phyloP scores from a whole-genome alignment of 1,140 invertebrate species.

The Drosophila truncata region DNA sequence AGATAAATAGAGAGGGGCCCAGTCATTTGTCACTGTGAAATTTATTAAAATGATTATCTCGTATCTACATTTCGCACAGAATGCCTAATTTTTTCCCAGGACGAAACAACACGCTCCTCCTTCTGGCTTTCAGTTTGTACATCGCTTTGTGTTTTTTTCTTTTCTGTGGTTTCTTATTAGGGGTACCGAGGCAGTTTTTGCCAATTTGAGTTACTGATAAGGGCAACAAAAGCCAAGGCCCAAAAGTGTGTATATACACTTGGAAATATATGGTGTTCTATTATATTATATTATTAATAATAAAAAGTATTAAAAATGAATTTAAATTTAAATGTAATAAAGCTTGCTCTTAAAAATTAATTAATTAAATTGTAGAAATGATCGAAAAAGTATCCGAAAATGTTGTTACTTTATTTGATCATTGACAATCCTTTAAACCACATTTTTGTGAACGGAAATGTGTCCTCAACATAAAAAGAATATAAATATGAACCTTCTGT shows the following conservation, averaged over 20 bases:
- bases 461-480: too few species aligned
- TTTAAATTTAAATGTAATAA: not conserved
- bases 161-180: constrained; percentile 31
- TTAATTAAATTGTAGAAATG: too few species aligned
- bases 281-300: not conserved
- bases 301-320: not conserved
- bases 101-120: constrained; percentile 22
- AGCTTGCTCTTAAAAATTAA: not conserved
- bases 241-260: constrained; percentile 29
- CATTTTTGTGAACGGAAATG: not conserved
- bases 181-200: constrained; percentile 37
- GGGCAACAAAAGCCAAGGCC: not conserved
- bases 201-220: constrained; percentile 45
- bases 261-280: not conserved
- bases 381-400: too few species aligned
- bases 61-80: constrained; percentile 79
- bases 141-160: constrained; percentile 10
- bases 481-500: not conserved
- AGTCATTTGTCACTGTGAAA: constrained; percentile 81
- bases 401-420: too few species aligned
- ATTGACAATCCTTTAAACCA: too few species aligned
- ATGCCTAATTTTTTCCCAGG: constrained; percentile 72
- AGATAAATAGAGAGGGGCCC: constrained; percentile 20
- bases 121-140: constrained; percentile 2
- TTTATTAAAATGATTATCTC: constrained; percentile 84